These are phyloP conservation scores for Crenichthys baileyi DNA, from an alignment of 2,797 vertebrate species.

Conservation along the genomic window DNA sequence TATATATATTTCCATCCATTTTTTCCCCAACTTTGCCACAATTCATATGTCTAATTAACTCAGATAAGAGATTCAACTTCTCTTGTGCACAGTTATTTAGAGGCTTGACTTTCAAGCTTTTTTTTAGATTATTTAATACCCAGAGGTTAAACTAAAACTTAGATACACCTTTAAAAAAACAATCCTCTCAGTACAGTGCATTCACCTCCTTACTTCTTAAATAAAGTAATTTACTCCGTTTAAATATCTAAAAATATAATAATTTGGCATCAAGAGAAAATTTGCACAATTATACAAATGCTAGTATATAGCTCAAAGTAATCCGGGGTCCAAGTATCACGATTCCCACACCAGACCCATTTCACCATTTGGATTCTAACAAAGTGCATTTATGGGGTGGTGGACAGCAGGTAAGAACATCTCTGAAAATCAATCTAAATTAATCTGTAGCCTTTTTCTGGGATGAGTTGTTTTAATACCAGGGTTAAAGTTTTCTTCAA, in stretches of 20 bases:
- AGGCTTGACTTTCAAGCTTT: neutral
- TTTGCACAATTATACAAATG: neutral
- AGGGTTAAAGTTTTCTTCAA: neutral
- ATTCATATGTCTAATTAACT: neutral
- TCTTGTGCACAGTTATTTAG: neutral
- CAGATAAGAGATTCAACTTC: neutral
- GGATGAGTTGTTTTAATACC: too few species aligned
- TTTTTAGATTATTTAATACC: too few species aligned
- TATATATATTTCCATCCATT: neutral
- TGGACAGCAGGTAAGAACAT: neutral
- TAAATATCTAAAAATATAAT: neutral
- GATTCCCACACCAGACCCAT: neutral
- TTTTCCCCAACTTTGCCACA: constrained; percentile 1
- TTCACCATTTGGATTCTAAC: neutral
- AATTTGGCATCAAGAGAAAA: neutral
- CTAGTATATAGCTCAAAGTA: neutral
- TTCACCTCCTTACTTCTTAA: too few species aligned
- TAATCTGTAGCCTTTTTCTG: neutral
- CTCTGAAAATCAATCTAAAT: neutral
- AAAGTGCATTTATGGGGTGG: neutral
- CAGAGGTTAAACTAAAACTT: too few species aligned
- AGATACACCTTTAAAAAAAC: too few species aligned
- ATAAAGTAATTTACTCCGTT: neutral
- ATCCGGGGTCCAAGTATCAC: neutral
- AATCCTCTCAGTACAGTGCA: too few species aligned